These are phyloP conservation scores for Python bivittatus DNA, from an alignment of 2,113 vertebrate species.

Conservation along the genomic window DNA sequence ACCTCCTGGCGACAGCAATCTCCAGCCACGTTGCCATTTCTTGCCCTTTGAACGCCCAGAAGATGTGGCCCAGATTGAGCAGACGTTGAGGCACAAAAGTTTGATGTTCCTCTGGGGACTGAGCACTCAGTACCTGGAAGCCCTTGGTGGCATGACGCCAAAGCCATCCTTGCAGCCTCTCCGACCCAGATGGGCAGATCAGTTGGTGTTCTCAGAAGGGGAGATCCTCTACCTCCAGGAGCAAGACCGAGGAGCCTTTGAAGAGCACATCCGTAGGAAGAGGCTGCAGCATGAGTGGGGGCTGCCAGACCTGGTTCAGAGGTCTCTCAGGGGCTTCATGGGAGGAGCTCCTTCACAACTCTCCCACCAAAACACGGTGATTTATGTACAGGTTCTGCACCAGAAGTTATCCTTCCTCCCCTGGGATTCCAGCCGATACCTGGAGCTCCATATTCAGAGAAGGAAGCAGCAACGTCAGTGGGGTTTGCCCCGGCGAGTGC, in stretches of 20 bases:
- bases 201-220: background rate
- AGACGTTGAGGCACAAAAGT: background rate
- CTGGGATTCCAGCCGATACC: background rate
- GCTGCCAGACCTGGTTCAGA: background rate
- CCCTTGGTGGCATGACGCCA: background rate
- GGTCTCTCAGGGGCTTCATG: background rate
- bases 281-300: constrained; percentile 13
- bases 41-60: background rate
- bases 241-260: background rate
- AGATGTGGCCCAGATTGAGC: background rate
- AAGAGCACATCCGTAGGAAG: background rate
- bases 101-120: constrained; percentile 12
- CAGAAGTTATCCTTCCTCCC: background rate
- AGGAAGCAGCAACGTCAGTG: background rate
- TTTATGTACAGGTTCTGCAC: background rate
- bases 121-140: background rate
- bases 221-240: background rate
- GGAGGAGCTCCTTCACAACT: background rate
- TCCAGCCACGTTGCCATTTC: background rate
- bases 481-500: constrained; percentile 12
- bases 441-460: constrained; percentile 23
- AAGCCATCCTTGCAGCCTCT: background rate
- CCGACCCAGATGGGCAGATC: background rate
- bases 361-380: background rate
- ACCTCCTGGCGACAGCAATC: background rate